These are phyloP conservation scores for Hipparchia semele DNA, from an alignment of 2,888 invertebrate genomes.

Conservation along the genomic window DNA sequence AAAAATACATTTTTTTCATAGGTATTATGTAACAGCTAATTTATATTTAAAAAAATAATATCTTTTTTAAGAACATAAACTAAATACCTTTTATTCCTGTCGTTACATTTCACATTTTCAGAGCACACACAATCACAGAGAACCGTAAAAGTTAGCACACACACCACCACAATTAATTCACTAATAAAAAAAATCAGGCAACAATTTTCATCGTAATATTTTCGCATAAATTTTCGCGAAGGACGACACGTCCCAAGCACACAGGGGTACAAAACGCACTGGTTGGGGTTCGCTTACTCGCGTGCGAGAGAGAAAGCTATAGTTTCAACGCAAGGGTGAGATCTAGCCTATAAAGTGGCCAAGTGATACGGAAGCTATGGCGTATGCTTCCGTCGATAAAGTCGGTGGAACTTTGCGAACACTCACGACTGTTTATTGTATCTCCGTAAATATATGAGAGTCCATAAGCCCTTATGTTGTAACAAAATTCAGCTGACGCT, in stretches of 20 bases:
- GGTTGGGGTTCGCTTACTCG: conserved; percentile 52
- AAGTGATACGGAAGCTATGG: conserved; percentile 38
- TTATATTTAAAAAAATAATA: neutral
- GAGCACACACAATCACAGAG: conserved; percentile 20
- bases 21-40: neutral
- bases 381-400: conserved; percentile 35
- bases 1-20: neutral
- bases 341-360: conserved; percentile 55
- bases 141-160: conserved; percentile 20
- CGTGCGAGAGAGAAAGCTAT: conserved; percentile 49
- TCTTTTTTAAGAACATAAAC: neutral
- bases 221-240: conserved; percentile 27
- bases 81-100: conserved; percentile 24
- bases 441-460: conserved; percentile 14
- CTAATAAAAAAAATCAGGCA: conserved; percentile 36
- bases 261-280: conserved; percentile 62
- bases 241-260: conserved; percentile 48
- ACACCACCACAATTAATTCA: conserved; percentile 20
- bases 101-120: conserved; percentile 15
- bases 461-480: neutral
- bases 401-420: conserved; percentile 27
- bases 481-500: neutral
- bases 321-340: conserved; percentile 48
- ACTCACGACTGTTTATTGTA: conserved; percentile 22
- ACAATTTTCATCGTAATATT: conserved; percentile 46